Base-by-base conservation (phyloP, 2,888 invertebrate species). In the Rhopalosiphum nymphaeae region DNA sequence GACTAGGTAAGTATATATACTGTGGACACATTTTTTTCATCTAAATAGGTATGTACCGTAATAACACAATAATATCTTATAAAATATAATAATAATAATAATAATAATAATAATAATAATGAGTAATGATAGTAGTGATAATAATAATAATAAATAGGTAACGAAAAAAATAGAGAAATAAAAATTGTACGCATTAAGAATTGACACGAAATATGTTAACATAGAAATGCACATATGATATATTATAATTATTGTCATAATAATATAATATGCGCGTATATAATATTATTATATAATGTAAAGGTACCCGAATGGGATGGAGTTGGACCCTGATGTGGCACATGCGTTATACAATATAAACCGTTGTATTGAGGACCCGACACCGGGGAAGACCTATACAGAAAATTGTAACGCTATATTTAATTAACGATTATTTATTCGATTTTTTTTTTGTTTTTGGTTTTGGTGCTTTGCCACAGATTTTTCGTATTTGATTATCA, bases 401-500 rank as follows among this genome's bases (percentile, higher is more conserved):
- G 56, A 93, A 93, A 61, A 92, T 49, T 67, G 49, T 36, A 92
- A 67, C 0, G 9, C 67, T 92, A 92, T 42, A 49, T 67, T 87
- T 42, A 29, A 89, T 56, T 36, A 36, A 36, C 11, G 61, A 36
- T 36, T 78, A 78, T 61, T 46, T 61, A 44, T 91, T 56, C n/a
- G n/a, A 57, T 46, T 87, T 87, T 29, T 61, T 46, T 44, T 61
- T 86, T 0, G 86, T 42, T 29, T 26, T 44, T 9, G 49, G 61
- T 36, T 53, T 90, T 92, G 78, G 88, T 93, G 92, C 88, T 93
- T 91, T 94, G 94, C 91, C 94, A 91, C 94, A 86, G 86, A 94
- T 91, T 91, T 94, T 85, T 91, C 42, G 67, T 42, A 89, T 94
- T 91, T 94, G 94, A 94, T 94, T 94, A 94, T 94, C 94, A 94